Percentiles rank a stretch among this genome's conserved stretches.
Evolutionary conservation across 1,140 invertebrate species (phyloP).

Genomic region (Popillia japonica): DNA sequence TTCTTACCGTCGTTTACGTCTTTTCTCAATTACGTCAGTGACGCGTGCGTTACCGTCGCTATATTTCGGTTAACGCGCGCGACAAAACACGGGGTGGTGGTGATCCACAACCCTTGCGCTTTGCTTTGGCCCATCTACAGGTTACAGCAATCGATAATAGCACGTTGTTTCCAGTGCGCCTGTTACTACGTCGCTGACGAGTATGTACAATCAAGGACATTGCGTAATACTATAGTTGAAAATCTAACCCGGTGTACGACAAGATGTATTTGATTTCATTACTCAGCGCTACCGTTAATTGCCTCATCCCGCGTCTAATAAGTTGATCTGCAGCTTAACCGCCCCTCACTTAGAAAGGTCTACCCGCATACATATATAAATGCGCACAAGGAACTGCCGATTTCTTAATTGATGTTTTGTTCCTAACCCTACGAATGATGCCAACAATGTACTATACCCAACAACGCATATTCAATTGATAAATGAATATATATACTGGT

Average conservation of each 20-base stretch:
- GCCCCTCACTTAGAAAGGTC: background rate
- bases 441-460: no score
- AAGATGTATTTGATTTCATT: background rate
- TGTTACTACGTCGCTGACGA: constrained; percentile 10
- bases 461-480: no score
- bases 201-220: constrained; percentile 9
- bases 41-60: background rate
- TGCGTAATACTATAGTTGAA: background rate
- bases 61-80: background rate
- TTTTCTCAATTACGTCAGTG: background rate
- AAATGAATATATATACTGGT: no score
- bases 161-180: constrained; percentile 13
- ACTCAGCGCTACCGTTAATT: background rate
- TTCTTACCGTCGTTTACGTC: background rate
- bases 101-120: background rate
- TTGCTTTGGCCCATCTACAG: constrained; percentile 6
- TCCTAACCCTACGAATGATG: no score
- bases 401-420: no score
- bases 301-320: background rate
- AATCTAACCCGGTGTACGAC: background rate
- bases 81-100: constrained; percentile 11
- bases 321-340: background rate
- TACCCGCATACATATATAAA: background rate
- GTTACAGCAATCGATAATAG: constrained; percentile 7
- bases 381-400: no score